Evolutionary conservation across 2,113 vertebrate species (phyloP), one percentile per base, ranked within the genome.

Genomic region (Machaerirhynchus nigripectus): DNA sequence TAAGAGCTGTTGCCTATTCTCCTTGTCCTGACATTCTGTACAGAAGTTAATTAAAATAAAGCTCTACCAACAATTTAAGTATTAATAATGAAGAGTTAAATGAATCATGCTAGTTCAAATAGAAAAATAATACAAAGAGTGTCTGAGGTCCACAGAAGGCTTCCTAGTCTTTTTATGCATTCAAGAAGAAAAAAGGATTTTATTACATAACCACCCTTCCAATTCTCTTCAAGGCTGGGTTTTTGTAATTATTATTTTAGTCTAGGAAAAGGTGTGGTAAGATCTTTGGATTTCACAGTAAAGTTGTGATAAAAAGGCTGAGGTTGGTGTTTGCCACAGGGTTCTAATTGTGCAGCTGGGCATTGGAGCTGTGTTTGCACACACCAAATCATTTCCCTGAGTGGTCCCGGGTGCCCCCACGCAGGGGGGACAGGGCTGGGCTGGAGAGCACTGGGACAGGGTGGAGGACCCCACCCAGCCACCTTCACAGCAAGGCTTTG

Each of bases 381-480:
- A 3, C 17, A 10, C 6, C 9, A 8, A 2, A 5, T 5, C 46
- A 1, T n/a, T 44, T 16, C n/a, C 31, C 31, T 13, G 28, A 3
- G 15, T 6, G 69, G 3, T 2, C 7, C 52, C 37, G 79, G 37
- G 68, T 67, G 11, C 10, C 13, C 11, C 35, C 52, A 21, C 40
- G 3, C 30, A 7, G 27, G 30, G 40, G 60, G 57, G 28, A 6
- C 46, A 50, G 44, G n/a, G 46, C 50, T 70, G 79, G 19, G 39
- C 64, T 90, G 55, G 69, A 63, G n/a, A 39, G 55, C 49, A 11
- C 39, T 59, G 71, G 85, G 23, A 22, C 42, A 46, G 46, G 47
- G 7, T 30, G 33, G 7, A 14, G 35, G 50, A 82, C 26, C 35
- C 39, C 31, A 9, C 20, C 16, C 0, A 8, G 35, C 16, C 39